A percentile compares a stretch with the other conserved stretches of the same genome.
These are phyloP conservation scores for Melanostoma mellinum DNA, from an alignment of 2,888 invertebrate species.

Conservation along the genomic window DNA sequence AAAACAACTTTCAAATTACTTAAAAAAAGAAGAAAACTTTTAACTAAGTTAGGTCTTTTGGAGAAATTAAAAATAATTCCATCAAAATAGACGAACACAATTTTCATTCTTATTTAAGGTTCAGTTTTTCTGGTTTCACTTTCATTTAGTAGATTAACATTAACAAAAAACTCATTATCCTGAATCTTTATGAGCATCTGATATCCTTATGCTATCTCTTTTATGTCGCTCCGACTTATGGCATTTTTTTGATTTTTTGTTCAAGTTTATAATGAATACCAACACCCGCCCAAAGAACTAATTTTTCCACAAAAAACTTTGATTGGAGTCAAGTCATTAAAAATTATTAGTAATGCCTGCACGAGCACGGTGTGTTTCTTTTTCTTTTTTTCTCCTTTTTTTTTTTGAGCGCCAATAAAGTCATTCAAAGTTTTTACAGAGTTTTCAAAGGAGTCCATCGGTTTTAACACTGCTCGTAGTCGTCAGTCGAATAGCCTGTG, in stretches of 20 bases:
- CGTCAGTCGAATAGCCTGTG: conserved; percentile 16
- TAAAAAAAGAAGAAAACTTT: too few species aligned
- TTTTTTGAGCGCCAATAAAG: conserved; percentile 49
- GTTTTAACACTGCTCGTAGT: conserved; percentile 19
- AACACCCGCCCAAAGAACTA: neutral
- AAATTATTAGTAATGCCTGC: conserved; percentile 42
- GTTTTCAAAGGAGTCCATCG: conserved; percentile 40
- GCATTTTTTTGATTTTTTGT: conserved; percentile 24
- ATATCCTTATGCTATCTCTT: conserved; percentile 21
- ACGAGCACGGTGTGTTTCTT: conserved; percentile 20
- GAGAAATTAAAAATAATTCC: too few species aligned
- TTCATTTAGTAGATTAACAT: conserved; percentile 59
- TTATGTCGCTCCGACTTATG: conserved; percentile 41
- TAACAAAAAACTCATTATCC: conserved; percentile 41
- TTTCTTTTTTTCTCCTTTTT: too few species aligned
- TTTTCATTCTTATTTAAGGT: neutral
- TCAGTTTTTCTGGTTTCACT: conserved; percentile 11
- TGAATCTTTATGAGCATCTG: conserved; percentile 32
- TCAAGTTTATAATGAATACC: conserved; percentile 51
- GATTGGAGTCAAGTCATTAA: conserved; percentile 46
- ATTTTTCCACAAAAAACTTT: neutral
- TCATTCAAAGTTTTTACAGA: conserved; percentile 51
- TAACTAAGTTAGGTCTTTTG: too few species aligned
- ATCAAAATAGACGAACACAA: too few species aligned
- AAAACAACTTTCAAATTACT: too few species aligned